phyloP scores from a whole-genome alignment of 2,888 invertebrate species.

The Acleris literana region DNA sequence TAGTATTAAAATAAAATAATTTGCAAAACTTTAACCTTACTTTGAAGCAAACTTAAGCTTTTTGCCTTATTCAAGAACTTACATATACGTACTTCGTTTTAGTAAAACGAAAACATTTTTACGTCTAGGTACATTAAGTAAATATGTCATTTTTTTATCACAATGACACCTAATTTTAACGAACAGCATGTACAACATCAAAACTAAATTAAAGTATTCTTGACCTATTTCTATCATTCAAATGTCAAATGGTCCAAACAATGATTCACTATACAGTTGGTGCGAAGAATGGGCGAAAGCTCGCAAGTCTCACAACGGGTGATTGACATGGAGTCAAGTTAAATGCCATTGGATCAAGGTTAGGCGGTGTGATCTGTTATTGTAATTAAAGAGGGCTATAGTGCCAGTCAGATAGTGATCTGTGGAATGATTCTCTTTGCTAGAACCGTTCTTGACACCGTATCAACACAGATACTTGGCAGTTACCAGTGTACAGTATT shows the following conservation, averaged over 20 bases:
- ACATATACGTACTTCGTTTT: not conserved
- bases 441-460: too few relatives aligned
- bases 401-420: not conserved
- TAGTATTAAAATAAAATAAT: too few relatives aligned
- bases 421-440: too few relatives aligned
- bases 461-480: too few relatives aligned
- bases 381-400: slow-evolving; percentile 27
- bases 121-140: slow-evolving; percentile 2
- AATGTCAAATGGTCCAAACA: slow-evolving; percentile 71
- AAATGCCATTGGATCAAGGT: slow-evolving; percentile 74
- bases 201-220: slow-evolving; percentile 44
- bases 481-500: too few relatives aligned
- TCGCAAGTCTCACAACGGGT: slow-evolving; percentile 55
- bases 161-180: slow-evolving; percentile 16
- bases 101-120: not conserved
- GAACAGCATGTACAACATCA: slow-evolving; percentile 39
- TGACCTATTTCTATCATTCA: slow-evolving; percentile 68
- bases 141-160: slow-evolving; percentile 4
- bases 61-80: not conserved
- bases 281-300: slow-evolving; percentile 38
- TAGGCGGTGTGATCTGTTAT: slow-evolving; percentile 47
- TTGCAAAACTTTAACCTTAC: too few relatives aligned
- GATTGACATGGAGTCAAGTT: slow-evolving; percentile 65
- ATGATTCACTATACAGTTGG: slow-evolving; percentile 40
- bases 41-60: too few relatives aligned